phyloP scores from a whole-genome alignment of 2,888 invertebrate species.

The Pseudanteris insignis region DNA sequence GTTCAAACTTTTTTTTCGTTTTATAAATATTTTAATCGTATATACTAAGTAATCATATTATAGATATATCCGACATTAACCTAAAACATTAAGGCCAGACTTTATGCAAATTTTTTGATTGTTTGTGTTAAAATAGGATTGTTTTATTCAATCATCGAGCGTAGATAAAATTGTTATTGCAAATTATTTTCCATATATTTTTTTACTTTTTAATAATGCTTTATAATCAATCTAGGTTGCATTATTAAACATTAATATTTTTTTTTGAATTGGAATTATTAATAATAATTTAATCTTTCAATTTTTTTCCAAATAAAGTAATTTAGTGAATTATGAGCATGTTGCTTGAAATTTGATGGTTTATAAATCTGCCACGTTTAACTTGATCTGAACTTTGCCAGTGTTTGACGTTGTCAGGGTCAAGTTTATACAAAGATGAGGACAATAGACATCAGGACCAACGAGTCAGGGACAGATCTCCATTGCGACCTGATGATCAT shows the following conservation, averaged over 20 bases:
- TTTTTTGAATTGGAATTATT: background rate
- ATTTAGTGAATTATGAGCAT: conserved; percentile 34
- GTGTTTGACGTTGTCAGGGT: conserved; percentile 81
- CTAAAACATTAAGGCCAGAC: no score
- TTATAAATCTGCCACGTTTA: conserved; percentile 63
- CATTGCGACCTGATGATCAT: conserved; percentile 57
- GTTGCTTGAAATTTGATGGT: conserved; percentile 61
- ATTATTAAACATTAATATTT: background rate
- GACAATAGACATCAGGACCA: conserved; percentile 55
- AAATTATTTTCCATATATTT: background rate
- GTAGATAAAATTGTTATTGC: background rate
- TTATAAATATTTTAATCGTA: background rate
- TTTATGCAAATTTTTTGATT: no score
- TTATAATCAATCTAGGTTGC: background rate
- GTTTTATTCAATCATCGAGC: background rate
- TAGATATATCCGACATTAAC: no score
- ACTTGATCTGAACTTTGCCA: conserved; percentile 73
- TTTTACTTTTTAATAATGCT: background rate
- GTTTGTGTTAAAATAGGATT: no score
- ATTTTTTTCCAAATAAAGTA: background rate
- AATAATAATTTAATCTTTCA: no score
- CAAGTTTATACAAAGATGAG: conserved; percentile 66
- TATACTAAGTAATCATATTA: no score
- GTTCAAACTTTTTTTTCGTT: background rate
- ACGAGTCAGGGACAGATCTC: conserved; percentile 64